phyloP scores from a whole-genome alignment of 2,888 invertebrate genomes.

The Melinopterus prodromus region DNA sequence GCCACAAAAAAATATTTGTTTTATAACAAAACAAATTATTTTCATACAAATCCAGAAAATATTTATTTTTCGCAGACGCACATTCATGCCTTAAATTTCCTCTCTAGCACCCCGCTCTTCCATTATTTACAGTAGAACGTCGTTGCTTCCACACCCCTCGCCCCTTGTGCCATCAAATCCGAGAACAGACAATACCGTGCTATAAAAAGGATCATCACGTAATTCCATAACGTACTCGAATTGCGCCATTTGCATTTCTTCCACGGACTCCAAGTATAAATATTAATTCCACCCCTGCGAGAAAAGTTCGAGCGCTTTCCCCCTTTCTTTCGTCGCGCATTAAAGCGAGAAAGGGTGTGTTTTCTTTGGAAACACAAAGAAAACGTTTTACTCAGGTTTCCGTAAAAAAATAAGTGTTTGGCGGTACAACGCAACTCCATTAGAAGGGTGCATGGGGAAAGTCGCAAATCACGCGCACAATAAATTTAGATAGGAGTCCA shows the following conservation, averaged over 20 bases:
- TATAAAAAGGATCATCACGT: slow-evolving; percentile 48
- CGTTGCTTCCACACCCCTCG: neutral
- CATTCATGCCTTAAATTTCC: neutral
- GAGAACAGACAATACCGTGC: slow-evolving; percentile 37
- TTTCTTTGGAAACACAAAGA: neutral
- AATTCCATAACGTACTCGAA: slow-evolving; percentile 46
- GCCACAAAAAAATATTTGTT: neutral
- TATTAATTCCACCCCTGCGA: slow-evolving; percentile 43
- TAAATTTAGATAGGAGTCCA: neutral
- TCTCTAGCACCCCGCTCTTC: neutral
- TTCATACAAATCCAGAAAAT: neutral
- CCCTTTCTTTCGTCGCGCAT: neutral
- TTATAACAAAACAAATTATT: no score
- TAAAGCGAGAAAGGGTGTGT: neutral
- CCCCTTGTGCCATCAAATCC: slow-evolving; percentile 29
- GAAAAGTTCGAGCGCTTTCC: slow-evolving; percentile 9
- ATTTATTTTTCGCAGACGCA: neutral
- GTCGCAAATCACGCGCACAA: neutral
- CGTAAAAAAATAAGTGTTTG: neutral
- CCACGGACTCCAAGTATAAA: slow-evolving; percentile 46
- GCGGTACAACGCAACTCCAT: neutral
- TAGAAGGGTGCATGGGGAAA: neutral
- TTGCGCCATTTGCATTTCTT: slow-evolving; percentile 49
- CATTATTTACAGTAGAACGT: neutral
- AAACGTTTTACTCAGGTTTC: neutral